A percentile compares a stretch with the other conserved stretches of the same genome.
phyloP scores from a whole-genome alignment of 2,113 vertebrate genomes.

The Mesitornis unicolor region DNA sequence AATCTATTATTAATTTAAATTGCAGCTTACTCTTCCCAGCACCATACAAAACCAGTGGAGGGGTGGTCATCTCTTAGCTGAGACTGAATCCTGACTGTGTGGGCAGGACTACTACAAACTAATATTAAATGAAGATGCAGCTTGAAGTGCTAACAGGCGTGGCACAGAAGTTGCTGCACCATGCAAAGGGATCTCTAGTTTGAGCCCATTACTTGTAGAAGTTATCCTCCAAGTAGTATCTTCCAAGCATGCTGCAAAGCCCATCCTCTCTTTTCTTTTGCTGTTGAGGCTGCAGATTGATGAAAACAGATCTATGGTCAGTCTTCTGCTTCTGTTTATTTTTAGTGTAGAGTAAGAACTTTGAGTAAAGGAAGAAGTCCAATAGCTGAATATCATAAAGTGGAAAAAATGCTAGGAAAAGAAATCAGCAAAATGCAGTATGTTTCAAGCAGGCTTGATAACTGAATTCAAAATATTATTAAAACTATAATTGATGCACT shows the following conservation, averaged over 20 bases:
- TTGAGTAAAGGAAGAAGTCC: background rate
- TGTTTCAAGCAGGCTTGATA: conserved; percentile 24
- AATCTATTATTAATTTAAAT: background rate
- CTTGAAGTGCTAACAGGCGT: background rate
- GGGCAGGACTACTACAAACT: background rate
- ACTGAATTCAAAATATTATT: conserved; percentile 53
- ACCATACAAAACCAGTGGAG: background rate
- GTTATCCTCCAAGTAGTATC: too few relatives aligned
- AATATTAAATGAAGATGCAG: background rate
- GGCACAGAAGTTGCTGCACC: background rate
- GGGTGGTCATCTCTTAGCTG: background rate
- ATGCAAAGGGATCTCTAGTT: background rate
- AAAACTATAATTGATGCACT: conserved; percentile 51
- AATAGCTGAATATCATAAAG: background rate
- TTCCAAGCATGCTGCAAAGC: background rate
- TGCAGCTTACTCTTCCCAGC: background rate
- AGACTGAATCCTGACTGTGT: background rate
- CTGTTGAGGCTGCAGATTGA: background rate
- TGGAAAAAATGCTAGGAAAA: background rate
- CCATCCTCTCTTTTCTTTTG: background rate
- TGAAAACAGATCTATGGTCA: background rate
- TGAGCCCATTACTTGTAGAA: background rate
- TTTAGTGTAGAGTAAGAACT: background rate
- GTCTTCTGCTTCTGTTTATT: background rate
- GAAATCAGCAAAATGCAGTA: conserved; percentile 18